These are phyloP conservation scores for Palythoa grandiflora DNA, from an alignment of 92 coral and sea anemone species.

Conservation along the genomic window DNA sequence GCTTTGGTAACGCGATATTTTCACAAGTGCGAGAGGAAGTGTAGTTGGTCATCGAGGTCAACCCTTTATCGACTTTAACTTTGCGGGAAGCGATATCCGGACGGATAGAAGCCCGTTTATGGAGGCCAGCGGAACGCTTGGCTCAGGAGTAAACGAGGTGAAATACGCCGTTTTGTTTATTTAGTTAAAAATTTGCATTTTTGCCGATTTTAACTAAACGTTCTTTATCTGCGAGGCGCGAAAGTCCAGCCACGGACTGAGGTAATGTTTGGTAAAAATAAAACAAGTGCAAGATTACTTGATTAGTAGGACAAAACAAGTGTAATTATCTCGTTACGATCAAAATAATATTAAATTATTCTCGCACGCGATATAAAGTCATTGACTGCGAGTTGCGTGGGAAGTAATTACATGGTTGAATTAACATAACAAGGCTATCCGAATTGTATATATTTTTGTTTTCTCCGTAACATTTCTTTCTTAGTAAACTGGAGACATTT, in stretches of 20 bases:
- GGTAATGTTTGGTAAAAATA: conserved; percentile 46
- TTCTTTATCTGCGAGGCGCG: background rate
- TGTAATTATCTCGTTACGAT: background rate
- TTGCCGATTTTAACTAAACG: background rate
- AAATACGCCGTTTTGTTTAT: background rate
- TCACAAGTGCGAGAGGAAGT: conserved; percentile 8
- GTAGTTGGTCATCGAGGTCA: background rate
- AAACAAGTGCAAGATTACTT: conserved; percentile 49
- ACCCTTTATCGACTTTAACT: background rate
- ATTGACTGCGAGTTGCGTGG: background rate
- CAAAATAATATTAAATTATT: background rate
- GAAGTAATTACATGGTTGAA: conserved; percentile 79
- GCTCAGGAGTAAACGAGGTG: conserved; percentile 37
- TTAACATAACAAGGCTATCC: conserved; percentile 54
- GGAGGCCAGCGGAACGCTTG: conserved; percentile 41
- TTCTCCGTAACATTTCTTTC: background rate
- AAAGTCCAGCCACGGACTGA: background rate
- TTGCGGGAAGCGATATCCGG: conserved; percentile 1
- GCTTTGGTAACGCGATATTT: conserved; percentile 19
- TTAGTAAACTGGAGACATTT: background rate
- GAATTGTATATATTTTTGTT: background rate
- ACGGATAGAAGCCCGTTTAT: conserved; percentile 42
- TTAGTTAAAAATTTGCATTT: background rate
- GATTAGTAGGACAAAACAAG: conserved; percentile 19
- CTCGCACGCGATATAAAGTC: background rate